phyloP scores from a whole-genome alignment of 2,797 vertebrate species.

The Labroides dimidiatus region DNA sequence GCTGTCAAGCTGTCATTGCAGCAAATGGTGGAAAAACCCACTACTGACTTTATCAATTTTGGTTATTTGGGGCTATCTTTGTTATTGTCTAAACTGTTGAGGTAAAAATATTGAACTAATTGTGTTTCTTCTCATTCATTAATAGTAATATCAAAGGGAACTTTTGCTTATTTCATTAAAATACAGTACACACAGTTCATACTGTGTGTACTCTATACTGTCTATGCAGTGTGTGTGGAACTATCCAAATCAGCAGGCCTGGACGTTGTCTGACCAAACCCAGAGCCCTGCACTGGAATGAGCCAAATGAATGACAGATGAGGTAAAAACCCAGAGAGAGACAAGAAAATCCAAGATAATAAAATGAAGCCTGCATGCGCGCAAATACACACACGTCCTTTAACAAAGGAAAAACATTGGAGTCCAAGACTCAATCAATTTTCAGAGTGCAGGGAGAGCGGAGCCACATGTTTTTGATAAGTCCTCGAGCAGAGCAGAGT shows the following conservation, averaged over 20 bases:
- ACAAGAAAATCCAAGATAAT: slow-evolving; percentile 65
- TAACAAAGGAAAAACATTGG: slow-evolving; percentile 71
- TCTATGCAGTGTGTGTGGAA: slow-evolving; percentile 4
- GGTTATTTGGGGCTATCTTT: no score
- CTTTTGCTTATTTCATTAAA: no score
- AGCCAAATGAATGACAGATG: slow-evolving; percentile 59
- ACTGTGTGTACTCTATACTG: no score
- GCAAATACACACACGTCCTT: slow-evolving; percentile 52
- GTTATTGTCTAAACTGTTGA: no score
- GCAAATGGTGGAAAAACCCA: no score
- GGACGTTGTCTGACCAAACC: slow-evolving; percentile 42
- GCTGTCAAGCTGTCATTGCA: no score
- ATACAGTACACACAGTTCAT: slow-evolving; percentile 25
- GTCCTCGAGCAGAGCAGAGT: slow-evolving; percentile 72
- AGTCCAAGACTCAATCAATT: slow-evolving; percentile 70
- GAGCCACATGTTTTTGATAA: slow-evolving; percentile 83
- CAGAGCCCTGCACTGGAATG: slow-evolving; percentile 35
- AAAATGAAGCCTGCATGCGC: slow-evolving; percentile 53
- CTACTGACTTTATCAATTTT: no score
- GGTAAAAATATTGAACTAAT: no score
- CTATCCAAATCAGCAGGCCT: slow-evolving; percentile 26
- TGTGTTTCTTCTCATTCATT: no score
- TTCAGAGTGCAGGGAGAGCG: slow-evolving; percentile 53
- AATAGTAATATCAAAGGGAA: no score
- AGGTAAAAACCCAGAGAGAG: slow-evolving; percentile 71